These are phyloP conservation scores for Biston stratarius DNA, from an alignment of 2,888 invertebrate genomes.

Conservation along the genomic window DNA sequence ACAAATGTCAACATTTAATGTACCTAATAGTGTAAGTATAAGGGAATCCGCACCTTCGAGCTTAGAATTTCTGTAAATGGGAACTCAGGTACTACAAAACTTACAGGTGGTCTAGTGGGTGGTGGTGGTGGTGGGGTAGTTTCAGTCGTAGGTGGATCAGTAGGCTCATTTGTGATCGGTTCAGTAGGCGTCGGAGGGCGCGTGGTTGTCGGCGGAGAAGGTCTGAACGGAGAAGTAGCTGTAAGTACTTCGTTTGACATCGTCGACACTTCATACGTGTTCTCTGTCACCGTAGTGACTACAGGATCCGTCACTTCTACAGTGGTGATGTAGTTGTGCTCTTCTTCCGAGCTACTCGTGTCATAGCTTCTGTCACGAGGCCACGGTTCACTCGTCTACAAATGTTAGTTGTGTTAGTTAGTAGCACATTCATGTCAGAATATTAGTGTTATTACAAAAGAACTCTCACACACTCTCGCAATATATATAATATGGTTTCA, in stretches of 20 bases:
- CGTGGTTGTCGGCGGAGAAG: slow-evolving; percentile 13
- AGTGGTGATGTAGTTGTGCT: slow-evolving; percentile 13
- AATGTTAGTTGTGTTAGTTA: slow-evolving; percentile 48
- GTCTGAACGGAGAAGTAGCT: slow-evolving; percentile 8
- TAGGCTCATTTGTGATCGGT: slow-evolving; percentile 11
- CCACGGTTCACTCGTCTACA: slow-evolving; percentile 35
- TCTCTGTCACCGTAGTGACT: slow-evolving; percentile 5
- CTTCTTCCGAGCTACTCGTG: slow-evolving; percentile 41
- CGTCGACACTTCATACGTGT: slow-evolving; percentile 14
- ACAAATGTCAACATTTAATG: too few species aligned
- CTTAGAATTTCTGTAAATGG: not conserved
- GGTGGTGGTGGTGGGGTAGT: slow-evolving; percentile 6
- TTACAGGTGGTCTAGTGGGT: slow-evolving; percentile 29
- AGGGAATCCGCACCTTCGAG: not conserved
- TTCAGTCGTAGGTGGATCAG: slow-evolving; percentile 9
- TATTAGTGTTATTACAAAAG: slow-evolving; percentile 9
- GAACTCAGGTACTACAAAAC: slow-evolving; percentile 4
- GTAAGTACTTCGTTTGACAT: slow-evolving; percentile 22
- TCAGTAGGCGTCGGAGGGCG: slow-evolving; percentile 1
- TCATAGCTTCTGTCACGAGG: slow-evolving; percentile 12
- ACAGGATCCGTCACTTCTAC: slow-evolving; percentile 9
- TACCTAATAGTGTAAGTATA: too few species aligned
- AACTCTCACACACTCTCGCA: not conserved
- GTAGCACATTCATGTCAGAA: slow-evolving; percentile 3
- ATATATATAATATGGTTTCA: not conserved